A percentile compares a stretch with the other conserved stretches of the same genome.
These are phyloP conservation scores for Amblyopsis hoosieri DNA, from an alignment of 2,797 vertebrate genomes.

Conservation along the genomic window DNA sequence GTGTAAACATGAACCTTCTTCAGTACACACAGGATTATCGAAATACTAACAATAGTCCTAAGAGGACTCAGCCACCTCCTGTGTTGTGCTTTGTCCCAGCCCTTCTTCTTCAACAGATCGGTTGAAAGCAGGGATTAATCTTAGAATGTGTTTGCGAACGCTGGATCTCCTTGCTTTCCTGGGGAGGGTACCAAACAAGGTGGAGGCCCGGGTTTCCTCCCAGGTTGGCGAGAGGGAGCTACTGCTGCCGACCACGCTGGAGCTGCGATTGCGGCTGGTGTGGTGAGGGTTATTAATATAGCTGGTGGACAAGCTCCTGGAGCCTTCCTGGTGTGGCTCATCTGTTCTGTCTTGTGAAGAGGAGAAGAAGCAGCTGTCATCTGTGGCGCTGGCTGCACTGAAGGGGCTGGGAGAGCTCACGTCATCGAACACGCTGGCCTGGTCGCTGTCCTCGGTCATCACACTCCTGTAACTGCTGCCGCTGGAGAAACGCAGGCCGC, in stretches of 20 bases:
- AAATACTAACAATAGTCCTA: background rate
- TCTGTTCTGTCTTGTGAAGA: conserved; percentile 18
- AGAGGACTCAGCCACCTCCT: background rate
- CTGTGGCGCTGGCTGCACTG: conserved; percentile 77
- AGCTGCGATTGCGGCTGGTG: conserved; percentile 77
- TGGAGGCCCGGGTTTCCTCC: conserved; percentile 69
- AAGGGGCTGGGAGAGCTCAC: conserved; percentile 68
- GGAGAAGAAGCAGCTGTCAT: conserved; percentile 81
- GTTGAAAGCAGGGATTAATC: conserved; percentile 90
- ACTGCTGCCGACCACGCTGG: conserved; percentile 81
- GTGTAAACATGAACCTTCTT: background rate
- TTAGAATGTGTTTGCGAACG: conserved; percentile 86
- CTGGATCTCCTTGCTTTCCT: conserved; percentile 80
- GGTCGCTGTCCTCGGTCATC: conserved; percentile 86
- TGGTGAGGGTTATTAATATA: conserved; percentile 67
- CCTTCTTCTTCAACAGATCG: conserved; percentile 89
- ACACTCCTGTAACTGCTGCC: conserved; percentile 88
- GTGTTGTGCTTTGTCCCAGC: conserved; percentile 21
- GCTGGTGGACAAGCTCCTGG: conserved; percentile 24
- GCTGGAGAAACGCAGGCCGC: conserved; percentile 81
- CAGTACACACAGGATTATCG: background rate
- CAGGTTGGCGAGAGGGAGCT: conserved; percentile 83
- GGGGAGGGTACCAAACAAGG: conserved; percentile 89
- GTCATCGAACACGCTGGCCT: conserved; percentile 80
- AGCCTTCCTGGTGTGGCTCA: conserved; percentile 34